Evolutionary conservation across 2,888 invertebrate genomes (phyloP).

Genomic region (Idaea biselata): DNA sequence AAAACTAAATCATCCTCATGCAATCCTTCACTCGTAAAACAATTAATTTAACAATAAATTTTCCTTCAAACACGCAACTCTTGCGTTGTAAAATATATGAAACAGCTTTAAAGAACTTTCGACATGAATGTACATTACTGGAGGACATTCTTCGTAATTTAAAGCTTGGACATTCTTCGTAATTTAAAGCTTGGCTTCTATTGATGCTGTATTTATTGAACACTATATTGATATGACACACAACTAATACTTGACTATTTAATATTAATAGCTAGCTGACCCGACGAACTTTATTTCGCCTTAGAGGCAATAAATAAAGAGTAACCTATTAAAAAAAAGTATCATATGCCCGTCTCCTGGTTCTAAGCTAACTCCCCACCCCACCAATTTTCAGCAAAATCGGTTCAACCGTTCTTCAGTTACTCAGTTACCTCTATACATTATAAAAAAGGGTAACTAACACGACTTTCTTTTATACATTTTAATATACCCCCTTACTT

Average conservation of each 20-base stretch:
- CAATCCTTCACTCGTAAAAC: background rate
- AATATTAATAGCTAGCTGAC: background rate
- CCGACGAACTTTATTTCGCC: too few relatives aligned
- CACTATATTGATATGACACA: background rate
- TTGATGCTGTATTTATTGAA: slow-evolving; percentile 28
- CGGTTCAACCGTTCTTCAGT: too few relatives aligned
- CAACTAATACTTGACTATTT: background rate
- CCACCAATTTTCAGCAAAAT: too few relatives aligned
- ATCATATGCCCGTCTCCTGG: too few relatives aligned
- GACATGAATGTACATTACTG: slow-evolving; percentile 21
- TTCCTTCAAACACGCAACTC: slow-evolving; percentile 8
- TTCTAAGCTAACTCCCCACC: too few relatives aligned
- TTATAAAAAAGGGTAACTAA: too few relatives aligned
- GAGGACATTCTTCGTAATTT: slow-evolving; percentile 9
- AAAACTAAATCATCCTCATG: background rate
- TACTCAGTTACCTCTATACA: too few relatives aligned
- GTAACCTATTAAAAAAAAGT: too few relatives aligned
- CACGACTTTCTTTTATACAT: too few relatives aligned
- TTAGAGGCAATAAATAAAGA: too few relatives aligned
- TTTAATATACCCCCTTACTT: too few relatives aligned
- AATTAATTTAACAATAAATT: background rate
- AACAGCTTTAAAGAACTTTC: slow-evolving; percentile 23
- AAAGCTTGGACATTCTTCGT: slow-evolving; percentile 10
- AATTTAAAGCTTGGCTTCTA: slow-evolving; percentile 14
- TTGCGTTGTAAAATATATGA: slow-evolving; percentile 14